Evolutionary conservation across 2,888 invertebrate species (phyloP).

Genomic region (Ptilodon capucinus): DNA sequence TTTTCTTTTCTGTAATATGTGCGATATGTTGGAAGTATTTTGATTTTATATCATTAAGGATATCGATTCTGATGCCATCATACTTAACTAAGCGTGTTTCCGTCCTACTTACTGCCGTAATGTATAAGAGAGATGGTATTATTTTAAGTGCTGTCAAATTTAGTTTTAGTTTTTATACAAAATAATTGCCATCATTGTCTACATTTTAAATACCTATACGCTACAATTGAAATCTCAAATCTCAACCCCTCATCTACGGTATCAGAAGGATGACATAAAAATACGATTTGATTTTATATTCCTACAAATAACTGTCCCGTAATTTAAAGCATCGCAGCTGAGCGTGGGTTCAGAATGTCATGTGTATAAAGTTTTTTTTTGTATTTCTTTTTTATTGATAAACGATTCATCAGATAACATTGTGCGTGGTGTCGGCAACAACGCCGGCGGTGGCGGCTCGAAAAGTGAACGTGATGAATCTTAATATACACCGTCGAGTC

Average conservation of each 20-base stretch:
- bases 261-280: conserved; percentile 9
- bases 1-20: too few relatives aligned
- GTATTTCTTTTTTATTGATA: conserved; percentile 12
- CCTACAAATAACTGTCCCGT: conserved; percentile 29
- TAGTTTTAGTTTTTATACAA: too few relatives aligned
- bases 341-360: conserved; percentile 37
- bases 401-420: conserved; percentile 24
- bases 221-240: conserved; percentile 11
- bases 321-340: conserved; percentile 38
- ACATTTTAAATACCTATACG: not conserved
- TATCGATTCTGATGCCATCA: not conserved
- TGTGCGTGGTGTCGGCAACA: conserved; percentile 14
- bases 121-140: too few relatives aligned
- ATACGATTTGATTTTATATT: conserved; percentile 15
- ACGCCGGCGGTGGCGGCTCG: conserved; percentile 13
- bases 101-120: too few relatives aligned
- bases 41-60: too few relatives aligned
- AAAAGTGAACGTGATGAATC: conserved; percentile 43
- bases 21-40: too few relatives aligned
- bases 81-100: too few relatives aligned
- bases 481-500: conserved; percentile 26
- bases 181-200: too few relatives aligned
- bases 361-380: conserved; percentile 6
- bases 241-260: conserved; percentile 2
- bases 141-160: too few relatives aligned